Percentiles rank a stretch among this genome's conserved stretches.
These are phyloP conservation scores for Turdus rufiventris DNA, from an alignment of 2,113 vertebrate genomes.

Conservation along the genomic window DNA sequence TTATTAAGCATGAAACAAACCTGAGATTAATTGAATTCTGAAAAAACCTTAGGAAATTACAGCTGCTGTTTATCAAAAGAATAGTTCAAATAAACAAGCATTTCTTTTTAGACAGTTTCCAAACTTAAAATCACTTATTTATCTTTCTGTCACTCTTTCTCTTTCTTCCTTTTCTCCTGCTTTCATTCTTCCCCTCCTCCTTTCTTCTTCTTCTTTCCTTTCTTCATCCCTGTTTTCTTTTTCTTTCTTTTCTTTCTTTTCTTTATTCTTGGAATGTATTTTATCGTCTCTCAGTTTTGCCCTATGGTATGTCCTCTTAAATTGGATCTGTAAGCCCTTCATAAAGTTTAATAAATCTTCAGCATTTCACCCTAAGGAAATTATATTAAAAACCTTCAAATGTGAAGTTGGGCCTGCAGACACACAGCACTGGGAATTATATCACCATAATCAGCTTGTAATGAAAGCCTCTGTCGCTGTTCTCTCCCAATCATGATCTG, in stretches of 20 bases:
- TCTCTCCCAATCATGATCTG: slow-evolving; percentile 89
- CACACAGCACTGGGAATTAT: slow-evolving; percentile 94
- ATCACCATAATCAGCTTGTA: slow-evolving; percentile 99
- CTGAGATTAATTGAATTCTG: slow-evolving; percentile 3
- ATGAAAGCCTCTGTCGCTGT: slow-evolving; percentile 89
- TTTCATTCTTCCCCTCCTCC: no score
- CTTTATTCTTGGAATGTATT: slow-evolving; percentile 79
- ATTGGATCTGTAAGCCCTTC: slow-evolving; percentile 99
- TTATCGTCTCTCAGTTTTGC: slow-evolving; percentile 88
- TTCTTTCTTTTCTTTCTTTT: not conserved
- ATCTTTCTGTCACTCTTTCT: fast-evolving
- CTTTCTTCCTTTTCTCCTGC: no score
- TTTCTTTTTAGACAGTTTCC: slow-evolving; percentile 51
- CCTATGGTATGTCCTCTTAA: slow-evolving; percentile 96
- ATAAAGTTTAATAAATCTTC: slow-evolving; percentile 99
- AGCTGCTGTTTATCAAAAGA: slow-evolving; percentile 21
- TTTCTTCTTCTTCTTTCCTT: not conserved
- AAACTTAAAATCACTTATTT: not conserved
- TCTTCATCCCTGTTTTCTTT: not conserved
- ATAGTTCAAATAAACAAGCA: slow-evolving; percentile 8
- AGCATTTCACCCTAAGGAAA: slow-evolving; percentile 96
- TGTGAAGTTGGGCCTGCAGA: slow-evolving; percentile 88
- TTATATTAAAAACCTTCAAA: slow-evolving; percentile 98
- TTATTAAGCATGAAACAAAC: slow-evolving; percentile 18
- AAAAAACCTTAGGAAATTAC: not conserved